Conservation (phyloP, 2,888 invertebrate species). For the Geophilus truncorum region DNA sequence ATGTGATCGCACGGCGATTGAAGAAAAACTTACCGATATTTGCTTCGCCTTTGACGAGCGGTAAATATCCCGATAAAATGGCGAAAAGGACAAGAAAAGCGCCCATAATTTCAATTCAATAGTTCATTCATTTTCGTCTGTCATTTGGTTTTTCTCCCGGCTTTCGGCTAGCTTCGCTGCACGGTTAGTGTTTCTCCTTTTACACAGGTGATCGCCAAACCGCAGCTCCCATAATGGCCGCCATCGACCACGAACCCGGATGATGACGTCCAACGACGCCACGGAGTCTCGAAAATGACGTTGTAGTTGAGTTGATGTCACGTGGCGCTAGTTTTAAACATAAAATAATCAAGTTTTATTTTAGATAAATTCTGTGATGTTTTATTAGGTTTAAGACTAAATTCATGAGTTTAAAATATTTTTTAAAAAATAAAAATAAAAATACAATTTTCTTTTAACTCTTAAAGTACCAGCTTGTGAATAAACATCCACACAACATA, state of each 20-base stretch:
- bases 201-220: slow-evolving; percentile 17
- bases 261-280: slow-evolving; percentile 5
- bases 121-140: slow-evolving; percentile 4
- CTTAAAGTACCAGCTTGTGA: no score
- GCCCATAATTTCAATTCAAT: slow-evolving; percentile 17
- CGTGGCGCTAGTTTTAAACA: not conserved
- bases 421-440: no score
- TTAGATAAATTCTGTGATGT: not conserved
- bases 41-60: not conserved
- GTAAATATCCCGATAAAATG: slow-evolving; percentile 8
- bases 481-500: no score
- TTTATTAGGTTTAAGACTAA: no score
- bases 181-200: slow-evolving; percentile 22
- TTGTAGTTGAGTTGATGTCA: not conserved
- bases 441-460: no score
- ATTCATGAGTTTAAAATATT: no score
- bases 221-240: slow-evolving; percentile 24
- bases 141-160: slow-evolving; percentile 1
- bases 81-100: not conserved
- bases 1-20: not conserved
- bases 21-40: slow-evolving; percentile 25
- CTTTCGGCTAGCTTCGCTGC: slow-evolving; percentile 17
- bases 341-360: not conserved
- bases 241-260: slow-evolving; percentile 1
- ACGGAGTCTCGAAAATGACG: not conserved